Conservation (phyloP, 2,113 vertebrate genomes). For the Leucoraja erinaceus region DNA sequence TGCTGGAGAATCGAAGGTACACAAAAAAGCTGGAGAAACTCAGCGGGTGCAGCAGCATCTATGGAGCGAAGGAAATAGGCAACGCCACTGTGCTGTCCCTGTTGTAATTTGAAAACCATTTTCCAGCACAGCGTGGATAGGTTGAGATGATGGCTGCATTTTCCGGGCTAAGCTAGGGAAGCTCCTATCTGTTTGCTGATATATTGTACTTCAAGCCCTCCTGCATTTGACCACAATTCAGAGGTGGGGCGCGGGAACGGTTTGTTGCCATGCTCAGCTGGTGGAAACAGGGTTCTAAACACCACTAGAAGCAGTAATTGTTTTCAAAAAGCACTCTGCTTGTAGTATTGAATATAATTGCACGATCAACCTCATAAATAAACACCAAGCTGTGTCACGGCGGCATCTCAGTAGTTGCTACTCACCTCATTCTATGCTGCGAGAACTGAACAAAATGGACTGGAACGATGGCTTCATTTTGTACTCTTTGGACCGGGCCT, state of each 20-base stretch:
- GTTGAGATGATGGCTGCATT: background rate
- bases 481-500: background rate
- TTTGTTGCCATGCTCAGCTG: background rate
- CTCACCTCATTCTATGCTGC: background rate
- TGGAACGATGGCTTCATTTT: background rate
- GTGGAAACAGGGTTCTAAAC: background rate
- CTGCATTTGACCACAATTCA: background rate
- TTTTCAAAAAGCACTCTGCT: background rate
- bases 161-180: background rate
- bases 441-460: background rate
- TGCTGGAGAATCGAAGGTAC: no score
- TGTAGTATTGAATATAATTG: slow-evolving; percentile 9
- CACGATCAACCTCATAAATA: background rate
- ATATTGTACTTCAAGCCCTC: background rate
- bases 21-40: no score
- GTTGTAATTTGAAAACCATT: background rate
- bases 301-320: background rate
- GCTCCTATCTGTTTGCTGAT: background rate
- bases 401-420: background rate
- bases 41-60: no score
- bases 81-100: no score
- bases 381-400: background rate
- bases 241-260: background rate
- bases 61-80: no score
- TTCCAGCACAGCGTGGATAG: background rate